A percentile compares a stretch with the other conserved stretches of the same genome.
Conservation (phyloP, 1,140 invertebrate species). For the Drosophila rufa region DNA sequence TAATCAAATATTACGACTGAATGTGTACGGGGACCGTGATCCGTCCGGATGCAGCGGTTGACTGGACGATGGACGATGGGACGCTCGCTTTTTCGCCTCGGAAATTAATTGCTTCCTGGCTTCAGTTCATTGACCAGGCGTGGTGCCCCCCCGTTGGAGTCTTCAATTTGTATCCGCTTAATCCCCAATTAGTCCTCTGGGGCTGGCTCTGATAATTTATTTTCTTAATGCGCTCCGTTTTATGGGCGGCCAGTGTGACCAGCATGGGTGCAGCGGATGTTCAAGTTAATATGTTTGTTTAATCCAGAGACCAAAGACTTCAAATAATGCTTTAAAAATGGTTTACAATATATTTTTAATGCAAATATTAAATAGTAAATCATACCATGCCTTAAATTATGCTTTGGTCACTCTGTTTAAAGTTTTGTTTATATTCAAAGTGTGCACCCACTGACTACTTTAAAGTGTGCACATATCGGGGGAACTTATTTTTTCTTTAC, state of each 20-base stretch:
- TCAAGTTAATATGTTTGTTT: background rate
- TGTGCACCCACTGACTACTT: background rate
- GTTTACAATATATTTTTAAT: background rate
- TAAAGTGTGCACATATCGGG: background rate
- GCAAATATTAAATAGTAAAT: background rate
- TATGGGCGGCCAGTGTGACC: background rate
- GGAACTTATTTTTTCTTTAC: background rate
- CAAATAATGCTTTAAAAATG: background rate
- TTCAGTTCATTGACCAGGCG: slow-evolving; percentile 61
- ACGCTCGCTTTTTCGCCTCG: slow-evolving; percentile 24
- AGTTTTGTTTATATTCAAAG: background rate
- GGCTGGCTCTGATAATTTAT: slow-evolving; percentile 45
- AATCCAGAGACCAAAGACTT: background rate
- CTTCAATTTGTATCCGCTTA: slow-evolving; percentile 69
- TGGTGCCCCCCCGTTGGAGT: background rate
- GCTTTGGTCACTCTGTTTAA: background rate
- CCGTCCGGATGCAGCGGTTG: slow-evolving; percentile 63
- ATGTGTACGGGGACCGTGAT: slow-evolving; percentile 19
- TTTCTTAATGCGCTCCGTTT: slow-evolving; percentile 36
- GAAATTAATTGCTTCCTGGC: slow-evolving; percentile 80
- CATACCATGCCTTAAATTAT: background rate
- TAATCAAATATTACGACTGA: slow-evolving; percentile 74
- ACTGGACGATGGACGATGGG: slow-evolving; percentile 27
- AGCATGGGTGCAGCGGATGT: background rate
- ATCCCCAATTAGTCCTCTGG: slow-evolving; percentile 73